phyloP scores from a whole-genome alignment of 2,888 invertebrate species.

The Cataglyphis rosenhaueri region DNA sequence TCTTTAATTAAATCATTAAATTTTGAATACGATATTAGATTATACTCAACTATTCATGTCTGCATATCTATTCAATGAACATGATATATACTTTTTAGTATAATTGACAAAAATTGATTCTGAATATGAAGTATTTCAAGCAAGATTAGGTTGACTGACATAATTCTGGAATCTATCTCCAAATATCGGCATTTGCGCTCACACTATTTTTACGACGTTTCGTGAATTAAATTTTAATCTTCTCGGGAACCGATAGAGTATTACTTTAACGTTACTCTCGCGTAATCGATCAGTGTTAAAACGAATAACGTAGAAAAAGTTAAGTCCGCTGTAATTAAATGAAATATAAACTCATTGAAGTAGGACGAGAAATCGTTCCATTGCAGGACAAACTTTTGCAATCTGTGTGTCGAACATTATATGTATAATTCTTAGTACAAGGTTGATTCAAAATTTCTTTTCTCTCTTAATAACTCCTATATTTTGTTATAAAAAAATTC shows the following conservation, averaged over 20 bases:
- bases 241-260: background rate
- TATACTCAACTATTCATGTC: background rate
- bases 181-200: slow-evolving; percentile 7
- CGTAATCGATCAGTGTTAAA: slow-evolving; percentile 15
- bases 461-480: slow-evolving; percentile 7
- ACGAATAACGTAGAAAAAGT: slow-evolving; percentile 18
- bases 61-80: background rate
- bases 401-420: slow-evolving; percentile 30
- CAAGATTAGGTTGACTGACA: slow-evolving; percentile 50
- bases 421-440: slow-evolving; percentile 10
- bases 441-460: slow-evolving; percentile 1
- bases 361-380: slow-evolving; percentile 36
- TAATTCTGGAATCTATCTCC: slow-evolving; percentile 23
- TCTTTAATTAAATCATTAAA: background rate
- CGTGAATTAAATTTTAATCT: slow-evolving; percentile 42
- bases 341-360: slow-evolving; percentile 36
- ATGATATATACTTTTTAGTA: background rate
- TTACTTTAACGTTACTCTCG: background rate
- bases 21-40: background rate
- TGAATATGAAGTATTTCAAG: slow-evolving; percentile 8
- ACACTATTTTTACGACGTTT: slow-evolving; percentile 19
- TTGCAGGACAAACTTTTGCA: slow-evolving; percentile 27
- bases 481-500: background rate
- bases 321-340: slow-evolving; percentile 41
- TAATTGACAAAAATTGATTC: background rate